Conservation (phyloP, 2,797 vertebrate genomes). For the Danio albolineatus region DNA sequence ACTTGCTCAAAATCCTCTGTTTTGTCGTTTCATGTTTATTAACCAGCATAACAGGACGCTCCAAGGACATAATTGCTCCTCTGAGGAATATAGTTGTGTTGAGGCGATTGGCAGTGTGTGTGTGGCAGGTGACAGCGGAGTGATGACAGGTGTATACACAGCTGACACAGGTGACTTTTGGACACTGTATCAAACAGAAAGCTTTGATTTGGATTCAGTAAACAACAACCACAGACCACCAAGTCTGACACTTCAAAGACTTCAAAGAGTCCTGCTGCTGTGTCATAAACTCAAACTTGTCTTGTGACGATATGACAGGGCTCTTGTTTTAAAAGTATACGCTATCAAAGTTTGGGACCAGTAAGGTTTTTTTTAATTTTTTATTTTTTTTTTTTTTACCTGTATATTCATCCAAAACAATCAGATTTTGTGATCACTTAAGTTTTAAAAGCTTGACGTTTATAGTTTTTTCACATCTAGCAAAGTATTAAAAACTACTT, state of each 20-base stretch:
- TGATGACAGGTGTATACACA: conserved; percentile 67
- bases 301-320: background rate
- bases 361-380: too few species aligned
- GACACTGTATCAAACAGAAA: conserved; percentile 52
- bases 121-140: conserved; percentile 57
- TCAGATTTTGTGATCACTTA: too few species aligned
- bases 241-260: conserved; percentile 52
- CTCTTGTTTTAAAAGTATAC: background rate
- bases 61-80: conserved; percentile 29
- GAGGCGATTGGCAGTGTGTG: conserved; percentile 11
- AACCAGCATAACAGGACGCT: background rate
- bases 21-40: too few species aligned
- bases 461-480: too few species aligned
- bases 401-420: too few species aligned
- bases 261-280: conserved; percentile 43
- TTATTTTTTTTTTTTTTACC: too few species aligned
- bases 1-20: too few species aligned
- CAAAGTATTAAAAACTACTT: too few species aligned
- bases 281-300: conserved; percentile 28
- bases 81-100: conserved; percentile 22
- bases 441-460: too few species aligned
- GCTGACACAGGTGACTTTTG: conserved; percentile 63
- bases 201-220: conserved; percentile 45
- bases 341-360: too few species aligned
- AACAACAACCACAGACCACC: conserved; percentile 30